A percentile compares a stretch with the other conserved stretches of the same genome.
Conservation (phyloP, 2,888 invertebrate genomes). For the Agrotis clavis region DNA sequence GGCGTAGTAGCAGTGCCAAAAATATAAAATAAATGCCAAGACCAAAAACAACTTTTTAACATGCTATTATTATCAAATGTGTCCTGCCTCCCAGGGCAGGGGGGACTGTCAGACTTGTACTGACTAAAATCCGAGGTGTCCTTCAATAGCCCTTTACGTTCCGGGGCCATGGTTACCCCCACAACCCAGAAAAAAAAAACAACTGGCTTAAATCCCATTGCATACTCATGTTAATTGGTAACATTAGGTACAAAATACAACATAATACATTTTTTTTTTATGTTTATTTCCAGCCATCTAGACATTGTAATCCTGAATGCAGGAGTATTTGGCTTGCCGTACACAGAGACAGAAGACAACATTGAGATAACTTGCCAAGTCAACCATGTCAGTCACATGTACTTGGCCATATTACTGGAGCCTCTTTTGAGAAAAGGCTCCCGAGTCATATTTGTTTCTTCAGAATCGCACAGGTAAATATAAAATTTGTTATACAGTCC, state of each 20-base stretch:
- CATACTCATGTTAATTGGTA: no score
- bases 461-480: slow-evolving; percentile 96
- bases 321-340: slow-evolving; percentile 94
- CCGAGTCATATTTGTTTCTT: slow-evolving; percentile 96
- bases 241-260: neutral
- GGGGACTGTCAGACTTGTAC: no score
- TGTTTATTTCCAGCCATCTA: slow-evolving; percentile 89
- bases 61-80: no score
- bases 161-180: no score
- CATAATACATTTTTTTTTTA: neutral
- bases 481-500: neutral
- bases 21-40: no score
- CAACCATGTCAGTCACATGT: slow-evolving; percentile 96
- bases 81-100: no score
- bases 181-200: no score
- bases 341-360: slow-evolving; percentile 94
- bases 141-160: no score
- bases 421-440: slow-evolving; percentile 93
- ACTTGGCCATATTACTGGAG: slow-evolving; percentile 94
- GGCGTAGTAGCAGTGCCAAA: no score
- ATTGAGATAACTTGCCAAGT: slow-evolving; percentile 96
- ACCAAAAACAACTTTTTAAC: no score
- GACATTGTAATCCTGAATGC: slow-evolving; percentile 96
- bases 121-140: no score
- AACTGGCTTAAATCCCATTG: no score